A percentile compares a stretch with the other conserved stretches of the same genome.
Conservation (phyloP, 2,113 vertebrate genomes). For the Peucedramus taeniatus region DNA sequence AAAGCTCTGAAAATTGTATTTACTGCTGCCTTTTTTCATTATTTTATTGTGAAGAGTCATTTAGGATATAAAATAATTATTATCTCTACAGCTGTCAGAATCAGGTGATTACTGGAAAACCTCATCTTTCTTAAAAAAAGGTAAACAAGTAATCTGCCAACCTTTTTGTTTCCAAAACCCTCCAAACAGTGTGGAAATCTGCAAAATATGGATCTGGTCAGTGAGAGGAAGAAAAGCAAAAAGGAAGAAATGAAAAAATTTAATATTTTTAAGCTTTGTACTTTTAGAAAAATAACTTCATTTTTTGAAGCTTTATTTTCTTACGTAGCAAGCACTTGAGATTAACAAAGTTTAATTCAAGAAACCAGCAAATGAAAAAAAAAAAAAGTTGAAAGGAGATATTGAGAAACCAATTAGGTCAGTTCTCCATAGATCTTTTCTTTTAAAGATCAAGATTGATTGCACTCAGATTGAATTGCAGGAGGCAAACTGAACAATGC, state of each 20-base stretch:
- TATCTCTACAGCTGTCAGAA: not conserved
- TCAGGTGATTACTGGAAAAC: not conserved
- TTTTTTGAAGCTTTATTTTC: not conserved
- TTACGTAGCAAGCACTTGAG: not conserved
- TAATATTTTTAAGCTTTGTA: not conserved
- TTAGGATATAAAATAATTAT: not conserved
- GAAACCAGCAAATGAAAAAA: not conserved
- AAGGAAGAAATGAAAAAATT: not conserved
- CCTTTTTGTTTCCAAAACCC: not conserved
- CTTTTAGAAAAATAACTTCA: not conserved
- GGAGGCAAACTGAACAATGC: not conserved
- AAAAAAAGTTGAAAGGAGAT: not conserved
- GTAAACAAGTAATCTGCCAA: not conserved
- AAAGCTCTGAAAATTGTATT: not conserved
- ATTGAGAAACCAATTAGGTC: conserved; percentile 26
- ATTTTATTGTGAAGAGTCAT: not conserved
- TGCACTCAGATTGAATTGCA: conserved; percentile 4
- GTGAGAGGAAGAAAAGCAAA: not conserved
- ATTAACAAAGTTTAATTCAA: not conserved
- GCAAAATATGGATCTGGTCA: not conserved
- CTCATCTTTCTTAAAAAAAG: not conserved
- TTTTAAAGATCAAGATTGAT: conserved; percentile 22
- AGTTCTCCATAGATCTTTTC: conserved; percentile 8
- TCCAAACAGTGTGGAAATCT: not conserved
- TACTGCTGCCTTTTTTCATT: not conserved